Percentiles rank a stretch among this genome's conserved stretches.
Conservation (phyloP, 37 sponge, comb jelly and placozoan species). For the Trichoplax adhaerens region DNA sequence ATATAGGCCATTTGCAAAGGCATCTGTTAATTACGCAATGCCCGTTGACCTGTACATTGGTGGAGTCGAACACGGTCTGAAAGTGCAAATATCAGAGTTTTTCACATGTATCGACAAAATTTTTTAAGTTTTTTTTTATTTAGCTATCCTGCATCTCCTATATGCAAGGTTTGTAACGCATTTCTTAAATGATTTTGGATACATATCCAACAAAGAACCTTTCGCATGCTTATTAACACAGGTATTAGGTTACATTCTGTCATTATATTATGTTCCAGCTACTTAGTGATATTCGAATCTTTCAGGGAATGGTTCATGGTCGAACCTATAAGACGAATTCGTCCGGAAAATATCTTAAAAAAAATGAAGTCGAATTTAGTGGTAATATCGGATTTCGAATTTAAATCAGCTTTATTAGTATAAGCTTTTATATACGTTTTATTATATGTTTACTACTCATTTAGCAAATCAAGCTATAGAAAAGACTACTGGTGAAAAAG, state of each 20-base stretch:
- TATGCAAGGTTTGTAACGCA: conserved; percentile 73
- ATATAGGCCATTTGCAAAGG: conserved; percentile 15
- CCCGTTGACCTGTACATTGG: conserved; percentile 71
- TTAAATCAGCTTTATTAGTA: background rate
- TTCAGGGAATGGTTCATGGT: conserved; percentile 67
- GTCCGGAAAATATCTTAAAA: conserved; percentile 31
- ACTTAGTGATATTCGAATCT: background rate
- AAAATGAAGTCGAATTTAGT: conserved; percentile 21
- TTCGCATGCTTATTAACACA: conserved; percentile 56
- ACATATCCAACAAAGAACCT: conserved; percentile 43
- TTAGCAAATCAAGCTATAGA: conserved; percentile 9
- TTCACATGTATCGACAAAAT: background rate
- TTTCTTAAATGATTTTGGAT: conserved; percentile 51
- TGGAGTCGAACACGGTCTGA: conserved; percentile 69
- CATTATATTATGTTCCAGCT: background rate
- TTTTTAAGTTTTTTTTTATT: background rate
- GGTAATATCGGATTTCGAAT: background rate
- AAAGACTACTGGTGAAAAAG: conserved; percentile 7
- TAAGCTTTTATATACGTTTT: background rate
- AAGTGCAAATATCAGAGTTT: background rate
- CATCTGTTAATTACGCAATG: conserved; percentile 33
- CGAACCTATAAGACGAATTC: conserved; percentile 23
- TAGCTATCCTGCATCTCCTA: conserved; percentile 66
- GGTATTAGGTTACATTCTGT: conserved; percentile 10
- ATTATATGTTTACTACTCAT: background rate